These are phyloP conservation scores for Theristicus caerulescens DNA, from an alignment of 2,113 vertebrate genomes.

Conservation along the genomic window DNA sequence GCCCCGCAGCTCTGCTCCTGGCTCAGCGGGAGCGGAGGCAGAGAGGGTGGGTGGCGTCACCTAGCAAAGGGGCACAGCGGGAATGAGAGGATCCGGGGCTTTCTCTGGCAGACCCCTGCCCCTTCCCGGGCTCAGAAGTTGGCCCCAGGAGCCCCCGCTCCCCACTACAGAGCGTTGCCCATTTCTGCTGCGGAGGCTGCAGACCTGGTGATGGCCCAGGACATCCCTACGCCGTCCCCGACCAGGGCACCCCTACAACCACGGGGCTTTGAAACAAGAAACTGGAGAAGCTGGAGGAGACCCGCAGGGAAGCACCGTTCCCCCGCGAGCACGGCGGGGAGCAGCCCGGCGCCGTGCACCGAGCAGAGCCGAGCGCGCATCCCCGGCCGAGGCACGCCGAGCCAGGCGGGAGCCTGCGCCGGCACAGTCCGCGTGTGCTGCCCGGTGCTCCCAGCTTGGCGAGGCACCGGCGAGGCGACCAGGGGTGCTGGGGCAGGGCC, in stretches of 20 bases:
- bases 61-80: rapidly evolving
- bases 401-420: no score
- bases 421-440: not conserved
- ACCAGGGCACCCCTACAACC: rapidly evolving
- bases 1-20: not conserved
- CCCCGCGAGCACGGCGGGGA: not conserved
- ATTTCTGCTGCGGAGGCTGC: not conserved
- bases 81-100: rapidly evolving
- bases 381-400: not conserved
- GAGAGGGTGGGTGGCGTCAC: not conserved
- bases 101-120: rapidly evolving
- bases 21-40: rapidly evolving
- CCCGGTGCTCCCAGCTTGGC: not conserved
- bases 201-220: rapidly evolving
- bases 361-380: not conserved
- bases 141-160: no score
- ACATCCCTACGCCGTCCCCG: rapidly evolving
- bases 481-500: not conserved
- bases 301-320: not conserved
- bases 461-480: rapidly evolving
- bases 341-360: rapidly evolving
- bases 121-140: not conserved
- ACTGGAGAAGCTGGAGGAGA: rapidly evolving
- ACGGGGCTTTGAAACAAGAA: not conserved
- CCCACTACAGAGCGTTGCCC: rapidly evolving